Percentiles rank a stretch among this genome's conserved stretches.
Conservation (phyloP, 1,140 invertebrate species). For the Trichonephila clavipes region DNA sequence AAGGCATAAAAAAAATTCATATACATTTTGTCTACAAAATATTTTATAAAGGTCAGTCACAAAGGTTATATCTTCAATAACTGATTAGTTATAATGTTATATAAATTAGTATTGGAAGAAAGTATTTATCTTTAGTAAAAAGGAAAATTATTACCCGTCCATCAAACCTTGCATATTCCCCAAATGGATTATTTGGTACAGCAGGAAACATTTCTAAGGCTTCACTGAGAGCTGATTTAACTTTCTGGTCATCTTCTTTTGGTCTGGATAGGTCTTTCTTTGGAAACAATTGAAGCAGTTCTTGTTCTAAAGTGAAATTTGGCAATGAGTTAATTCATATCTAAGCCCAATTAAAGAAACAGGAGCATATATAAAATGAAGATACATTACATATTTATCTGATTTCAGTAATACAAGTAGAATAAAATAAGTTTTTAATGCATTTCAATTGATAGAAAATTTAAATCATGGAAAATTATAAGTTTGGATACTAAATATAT, state of each 20-base stretch:
- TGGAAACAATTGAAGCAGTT: conserved; percentile 85
- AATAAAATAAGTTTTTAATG: too few species aligned
- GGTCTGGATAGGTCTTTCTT: conserved; percentile 78
- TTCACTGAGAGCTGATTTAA: conserved; percentile 81
- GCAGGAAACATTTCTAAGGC: conserved; percentile 88
- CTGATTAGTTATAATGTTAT: background rate
- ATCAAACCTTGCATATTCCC: conserved; percentile 95
- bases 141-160: conserved; percentile 82
- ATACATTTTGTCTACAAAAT: too few species aligned
- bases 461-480: too few species aligned
- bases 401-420: too few species aligned
- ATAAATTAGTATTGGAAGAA: background rate
- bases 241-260: conserved; percentile 26
- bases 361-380: too few species aligned
- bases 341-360: too few species aligned
- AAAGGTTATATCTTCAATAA: too few species aligned
- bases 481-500: too few species aligned
- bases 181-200: conserved; percentile 90
- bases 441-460: too few species aligned
- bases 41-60: too few species aligned
- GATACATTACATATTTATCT: too few species aligned
- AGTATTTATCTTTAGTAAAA: background rate
- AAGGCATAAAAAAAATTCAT: too few species aligned
- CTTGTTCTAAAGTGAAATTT: conserved; percentile 82
- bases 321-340: background rate